These are phyloP conservation scores for Lepisosteus osseus DNA, from an alignment of 2,113 vertebrate genomes.

Conservation along the genomic window DNA sequence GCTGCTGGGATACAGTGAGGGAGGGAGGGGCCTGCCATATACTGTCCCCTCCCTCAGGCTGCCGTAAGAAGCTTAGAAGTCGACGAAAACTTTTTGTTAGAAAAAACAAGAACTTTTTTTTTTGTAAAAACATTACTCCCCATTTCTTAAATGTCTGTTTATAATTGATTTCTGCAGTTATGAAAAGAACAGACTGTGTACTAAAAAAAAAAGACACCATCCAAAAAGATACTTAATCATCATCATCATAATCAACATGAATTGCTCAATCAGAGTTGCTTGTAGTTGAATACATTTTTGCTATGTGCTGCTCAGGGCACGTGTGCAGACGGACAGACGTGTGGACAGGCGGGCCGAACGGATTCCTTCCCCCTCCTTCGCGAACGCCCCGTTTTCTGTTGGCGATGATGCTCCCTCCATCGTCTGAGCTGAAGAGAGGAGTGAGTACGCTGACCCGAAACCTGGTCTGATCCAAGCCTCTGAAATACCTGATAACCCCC, in stretches of 20 bases:
- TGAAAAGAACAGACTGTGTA: constrained; percentile 37
- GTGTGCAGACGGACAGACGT: constrained; percentile 37
- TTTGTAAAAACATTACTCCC: constrained; percentile 32
- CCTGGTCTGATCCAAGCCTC: no score
- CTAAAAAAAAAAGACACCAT: constrained; percentile 49
- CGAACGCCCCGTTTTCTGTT: no score
- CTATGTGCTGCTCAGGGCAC: constrained; percentile 53
- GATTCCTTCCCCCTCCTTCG: background rate
- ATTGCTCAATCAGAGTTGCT: constrained; percentile 46
- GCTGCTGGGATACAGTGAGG: constrained; percentile 9
- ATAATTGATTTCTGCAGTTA: constrained; percentile 30
- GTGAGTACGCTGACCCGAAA: no score
- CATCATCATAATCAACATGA: constrained; percentile 43
- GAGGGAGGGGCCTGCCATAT: constrained; percentile 32
- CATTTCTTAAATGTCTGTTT: constrained; percentile 27
- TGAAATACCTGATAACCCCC: no score
- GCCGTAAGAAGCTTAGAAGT: constrained; percentile 27
- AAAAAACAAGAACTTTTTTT: constrained; percentile 31
- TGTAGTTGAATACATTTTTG: constrained; percentile 47
- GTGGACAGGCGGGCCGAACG: constrained; percentile 4
- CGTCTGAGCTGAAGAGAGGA: no score
- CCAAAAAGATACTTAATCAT: constrained; percentile 51
- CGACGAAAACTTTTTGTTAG: constrained; percentile 10
- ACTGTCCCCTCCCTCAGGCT: constrained; percentile 47
- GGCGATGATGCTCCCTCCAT: no score